Percentiles rank a stretch among this genome's conserved stretches.
Evolutionary conservation across 2,797 vertebrate species (phyloP).

Genomic region (Diplodus puntazzo): DNA sequence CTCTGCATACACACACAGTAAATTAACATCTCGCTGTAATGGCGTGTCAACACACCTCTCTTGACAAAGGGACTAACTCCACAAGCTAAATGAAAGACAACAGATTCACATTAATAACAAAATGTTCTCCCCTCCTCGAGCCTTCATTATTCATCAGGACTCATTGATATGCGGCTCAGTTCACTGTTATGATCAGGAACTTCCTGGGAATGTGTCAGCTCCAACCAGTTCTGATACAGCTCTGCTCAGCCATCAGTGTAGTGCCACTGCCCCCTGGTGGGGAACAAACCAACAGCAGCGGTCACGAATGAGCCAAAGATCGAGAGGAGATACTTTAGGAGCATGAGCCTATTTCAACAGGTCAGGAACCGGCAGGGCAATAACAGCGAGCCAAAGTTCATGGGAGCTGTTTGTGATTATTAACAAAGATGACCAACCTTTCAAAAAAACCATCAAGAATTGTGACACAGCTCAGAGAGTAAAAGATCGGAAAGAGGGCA

Average conservation of each 20-base stretch:
- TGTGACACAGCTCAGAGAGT: neutral
- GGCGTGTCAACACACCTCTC: conserved; percentile 73
- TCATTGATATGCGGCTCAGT: conserved; percentile 73
- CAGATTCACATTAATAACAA: conserved; percentile 75
- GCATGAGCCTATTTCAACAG: neutral
- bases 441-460: neutral
- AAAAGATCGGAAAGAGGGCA: neutral
- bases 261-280: conserved; percentile 81
- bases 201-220: conserved; percentile 55
- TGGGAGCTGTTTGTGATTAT: neutral
- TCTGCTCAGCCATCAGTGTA: conserved; percentile 46
- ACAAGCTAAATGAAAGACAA: conserved; percentile 75
- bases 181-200: conserved; percentile 52
- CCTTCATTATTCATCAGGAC: conserved; percentile 76
- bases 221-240: neutral
- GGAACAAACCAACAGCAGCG: conserved; percentile 9
- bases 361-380: neutral
- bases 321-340: neutral
- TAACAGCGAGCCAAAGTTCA: neutral
- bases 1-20: conserved; percentile 16
- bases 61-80: conserved; percentile 71
- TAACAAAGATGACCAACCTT: neutral
- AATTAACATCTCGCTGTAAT: conserved; percentile 61
- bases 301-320: neutral
- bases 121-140: conserved; percentile 62